These are phyloP conservation scores for Rhynchomys soricoides DNA, from an alignment of 2,113 vertebrate species.

Conservation along the genomic window DNA sequence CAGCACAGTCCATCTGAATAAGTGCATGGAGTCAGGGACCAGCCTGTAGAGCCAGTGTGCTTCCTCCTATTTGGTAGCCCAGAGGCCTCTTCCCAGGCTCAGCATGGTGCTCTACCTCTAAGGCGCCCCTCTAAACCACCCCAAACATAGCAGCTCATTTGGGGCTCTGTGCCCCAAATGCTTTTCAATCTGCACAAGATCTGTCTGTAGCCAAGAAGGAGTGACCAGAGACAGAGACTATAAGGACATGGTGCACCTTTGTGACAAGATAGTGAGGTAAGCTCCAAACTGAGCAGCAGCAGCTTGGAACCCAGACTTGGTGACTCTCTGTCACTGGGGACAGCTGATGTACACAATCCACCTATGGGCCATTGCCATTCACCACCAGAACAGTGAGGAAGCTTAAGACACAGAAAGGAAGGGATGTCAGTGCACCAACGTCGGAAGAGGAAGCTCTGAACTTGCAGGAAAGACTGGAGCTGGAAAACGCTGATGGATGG, in stretches of 20 bases:
- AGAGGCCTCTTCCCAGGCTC: not conserved
- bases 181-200: not conserved
- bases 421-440: fast-evolving
- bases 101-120: not conserved
- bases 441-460: fast-evolving
- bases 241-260: not conserved
- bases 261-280: not conserved
- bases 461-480: no score
- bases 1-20: not conserved
- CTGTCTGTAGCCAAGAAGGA: not conserved
- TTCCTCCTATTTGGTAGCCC: not conserved
- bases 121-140: not conserved
- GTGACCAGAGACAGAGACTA: not conserved
- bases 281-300: not conserved
- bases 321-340: not conserved
- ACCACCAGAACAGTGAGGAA: fast-evolving
- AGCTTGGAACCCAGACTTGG: not conserved
- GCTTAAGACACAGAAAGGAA: not conserved
- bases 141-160: fast-evolving
- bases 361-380: fast-evolving
- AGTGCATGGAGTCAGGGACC: not conserved
- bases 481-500: not conserved
- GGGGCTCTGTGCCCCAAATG: no score
- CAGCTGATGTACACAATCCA: fast-evolving
- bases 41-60: not conserved